phyloP scores from a whole-genome alignment of 1,140 invertebrate species.

The Lepidurus arcticus region DNA sequence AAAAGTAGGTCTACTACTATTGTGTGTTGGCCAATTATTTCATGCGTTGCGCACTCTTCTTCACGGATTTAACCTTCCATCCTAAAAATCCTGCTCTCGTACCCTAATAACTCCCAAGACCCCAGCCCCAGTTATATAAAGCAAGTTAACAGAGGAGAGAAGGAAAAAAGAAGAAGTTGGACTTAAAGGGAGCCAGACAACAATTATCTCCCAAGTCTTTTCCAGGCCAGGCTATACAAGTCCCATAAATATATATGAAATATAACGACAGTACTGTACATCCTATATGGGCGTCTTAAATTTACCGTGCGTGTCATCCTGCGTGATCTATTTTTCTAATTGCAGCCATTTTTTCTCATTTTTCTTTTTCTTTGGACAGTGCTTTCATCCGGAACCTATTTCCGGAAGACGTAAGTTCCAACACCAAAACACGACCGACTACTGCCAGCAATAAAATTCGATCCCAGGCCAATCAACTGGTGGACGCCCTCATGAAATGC shows the following conservation, averaged over 20 bases:
- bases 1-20: conserved; percentile 50
- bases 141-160: no score
- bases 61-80: not conserved
- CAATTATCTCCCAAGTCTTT: no score
- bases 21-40: not conserved
- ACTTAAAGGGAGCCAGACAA: no score
- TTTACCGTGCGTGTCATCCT: not conserved
- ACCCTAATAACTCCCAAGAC: no score
- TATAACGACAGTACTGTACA: no score
- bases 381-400: conserved; percentile 58
- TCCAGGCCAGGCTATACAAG: no score
- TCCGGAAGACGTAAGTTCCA: conserved; percentile 52
- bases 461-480: conserved; percentile 64
- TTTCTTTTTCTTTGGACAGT: conserved; percentile 43
- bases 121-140: no score
- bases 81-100: no score
- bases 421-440: conserved; percentile 58
- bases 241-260: no score
- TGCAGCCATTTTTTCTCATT: not conserved
- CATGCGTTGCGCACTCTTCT: not conserved
- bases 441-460: conserved; percentile 69
- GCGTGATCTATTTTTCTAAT: conserved; percentile 24
- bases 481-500: conserved; percentile 63
- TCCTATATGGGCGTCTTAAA: not conserved
- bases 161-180: no score